Percentiles rank a stretch among this genome's conserved stretches.
phyloP scores from a whole-genome alignment of 2,797 vertebrate genomes.

The Sardinella longiceps region DNA sequence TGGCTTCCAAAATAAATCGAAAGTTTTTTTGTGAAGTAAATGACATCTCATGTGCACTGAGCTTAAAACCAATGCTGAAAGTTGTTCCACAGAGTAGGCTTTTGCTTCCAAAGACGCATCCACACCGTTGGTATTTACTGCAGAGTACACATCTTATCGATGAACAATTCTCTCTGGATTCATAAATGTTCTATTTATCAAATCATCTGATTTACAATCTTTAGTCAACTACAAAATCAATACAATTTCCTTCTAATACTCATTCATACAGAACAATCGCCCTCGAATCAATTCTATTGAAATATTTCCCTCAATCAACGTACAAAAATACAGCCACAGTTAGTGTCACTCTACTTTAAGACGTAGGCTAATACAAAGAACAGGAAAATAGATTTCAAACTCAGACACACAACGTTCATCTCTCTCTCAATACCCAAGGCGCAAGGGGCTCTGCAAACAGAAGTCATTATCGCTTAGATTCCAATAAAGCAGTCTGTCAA shows the following conservation, averaged over 20 bases:
- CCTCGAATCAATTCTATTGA: constrained; percentile 65
- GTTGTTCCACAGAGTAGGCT: not conserved
- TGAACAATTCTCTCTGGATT: not conserved
- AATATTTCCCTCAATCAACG: constrained; percentile 66
- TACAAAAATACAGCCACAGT: constrained; percentile 59
- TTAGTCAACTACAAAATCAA: constrained; percentile 22
- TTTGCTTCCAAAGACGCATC: not conserved
- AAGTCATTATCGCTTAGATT: constrained; percentile 78
- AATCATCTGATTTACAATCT: not conserved
- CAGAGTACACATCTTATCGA: not conserved
- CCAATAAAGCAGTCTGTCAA: constrained; percentile 76
- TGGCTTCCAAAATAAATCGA: not conserved
- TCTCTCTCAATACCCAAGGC: constrained; percentile 65
- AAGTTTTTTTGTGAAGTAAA: not conserved
- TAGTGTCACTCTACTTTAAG: constrained; percentile 56
- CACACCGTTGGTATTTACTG: not conserved
- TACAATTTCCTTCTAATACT: constrained; percentile 1
- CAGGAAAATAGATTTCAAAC: constrained; percentile 57
- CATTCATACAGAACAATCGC: constrained; percentile 30
- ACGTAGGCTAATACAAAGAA: constrained; percentile 65
- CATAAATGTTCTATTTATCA: constrained; percentile 19
- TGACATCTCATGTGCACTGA: not conserved
- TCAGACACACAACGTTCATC: constrained; percentile 61
- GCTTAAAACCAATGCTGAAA: not conserved
- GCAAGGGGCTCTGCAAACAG: constrained; percentile 72